Base-by-base conservation (phyloP, 1,140 invertebrate species). In the Oreohelix idahoensis region DNA sequence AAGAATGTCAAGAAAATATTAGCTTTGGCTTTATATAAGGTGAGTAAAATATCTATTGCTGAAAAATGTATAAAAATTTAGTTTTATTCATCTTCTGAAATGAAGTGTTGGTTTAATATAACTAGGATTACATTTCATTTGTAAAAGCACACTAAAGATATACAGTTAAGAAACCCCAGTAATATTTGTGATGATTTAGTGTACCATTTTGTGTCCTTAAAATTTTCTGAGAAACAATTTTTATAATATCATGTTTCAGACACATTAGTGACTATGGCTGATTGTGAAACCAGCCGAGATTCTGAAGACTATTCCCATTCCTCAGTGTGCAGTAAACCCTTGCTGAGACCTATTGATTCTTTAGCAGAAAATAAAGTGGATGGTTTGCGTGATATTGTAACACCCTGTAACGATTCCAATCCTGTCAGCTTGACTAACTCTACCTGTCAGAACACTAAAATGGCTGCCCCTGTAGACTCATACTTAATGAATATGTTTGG, bases 401-500 rank as follows among this genome's bases (percentile, higher is more conserved):
- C 15, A 58, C 23, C 10, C 10, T 58, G 10, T 58, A n/a, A 58
- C 26, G 20, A 58, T 23, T 5, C 23, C 2, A 58, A n/a, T 58
- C 23, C 53, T 58, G 17, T 23, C 26, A 20, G 1, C 53, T 58
- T n/a, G 5, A 20, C 53, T 15, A 58, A 58, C 53, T 58, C 26
- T 23, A 4, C 10, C 15, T 20, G 4, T 58, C 10, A 58, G 10
- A 5, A 23, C 20, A 23, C 53, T 20, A n/a, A 58, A 15, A 23
- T 58, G 53, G 20, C 23, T 23, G 45, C 26, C 35, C 20, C 81
- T 70, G 29, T 45, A 83, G 70, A 80, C 20, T 32, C 81, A 71
- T 84, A 86, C 17, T 84, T 88, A 32, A 88, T 89, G 39, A 91
- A 88, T 45, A 88, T 92, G 38, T 92, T 91, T 88, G 90, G 90